These are phyloP conservation scores for Athalia circularis DNA, from an alignment of 2,888 invertebrate genomes.

Conservation along the genomic window DNA sequence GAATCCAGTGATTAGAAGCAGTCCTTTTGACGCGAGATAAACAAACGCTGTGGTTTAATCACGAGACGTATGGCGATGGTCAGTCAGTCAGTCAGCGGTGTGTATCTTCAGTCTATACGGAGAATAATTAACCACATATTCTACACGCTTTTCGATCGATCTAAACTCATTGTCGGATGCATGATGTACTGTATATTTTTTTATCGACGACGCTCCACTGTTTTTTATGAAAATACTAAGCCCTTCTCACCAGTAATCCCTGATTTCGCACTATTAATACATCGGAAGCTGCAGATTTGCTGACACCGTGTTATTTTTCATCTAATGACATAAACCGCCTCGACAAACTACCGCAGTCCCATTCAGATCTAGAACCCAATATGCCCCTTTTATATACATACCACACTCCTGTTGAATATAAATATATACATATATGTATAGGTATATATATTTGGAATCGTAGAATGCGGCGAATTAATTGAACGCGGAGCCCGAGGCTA, in stretches of 20 bases:
- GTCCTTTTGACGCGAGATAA: constrained; percentile 69
- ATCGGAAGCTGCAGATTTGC: too few species aligned
- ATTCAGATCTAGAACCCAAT: too few species aligned
- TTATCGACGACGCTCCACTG: too few species aligned
- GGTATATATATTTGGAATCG: background rate
- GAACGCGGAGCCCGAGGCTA: background rate
- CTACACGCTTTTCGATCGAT: too few species aligned
- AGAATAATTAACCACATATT: too few species aligned
- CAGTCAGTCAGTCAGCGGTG: constrained; percentile 4
- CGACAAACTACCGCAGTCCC: too few species aligned
- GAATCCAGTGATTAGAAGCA: constrained; percentile 64
- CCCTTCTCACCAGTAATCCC: background rate
- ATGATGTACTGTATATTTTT: too few species aligned
- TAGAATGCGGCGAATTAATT: constrained; percentile 44
- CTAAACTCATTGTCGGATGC: too few species aligned
- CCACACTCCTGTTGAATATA: constrained; percentile 33
- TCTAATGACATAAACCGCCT: background rate
- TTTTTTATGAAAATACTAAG: background rate
- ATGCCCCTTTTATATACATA: too few species aligned
- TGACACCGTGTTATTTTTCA: too few species aligned
- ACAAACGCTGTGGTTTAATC: constrained; percentile 63
- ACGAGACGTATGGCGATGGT: constrained; percentile 57
- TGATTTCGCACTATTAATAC: too few species aligned
- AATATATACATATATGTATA: background rate
- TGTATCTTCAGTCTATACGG: too few species aligned